phyloP scores from a whole-genome alignment of 1,140 invertebrate species.

The Orchestia grillus region DNA sequence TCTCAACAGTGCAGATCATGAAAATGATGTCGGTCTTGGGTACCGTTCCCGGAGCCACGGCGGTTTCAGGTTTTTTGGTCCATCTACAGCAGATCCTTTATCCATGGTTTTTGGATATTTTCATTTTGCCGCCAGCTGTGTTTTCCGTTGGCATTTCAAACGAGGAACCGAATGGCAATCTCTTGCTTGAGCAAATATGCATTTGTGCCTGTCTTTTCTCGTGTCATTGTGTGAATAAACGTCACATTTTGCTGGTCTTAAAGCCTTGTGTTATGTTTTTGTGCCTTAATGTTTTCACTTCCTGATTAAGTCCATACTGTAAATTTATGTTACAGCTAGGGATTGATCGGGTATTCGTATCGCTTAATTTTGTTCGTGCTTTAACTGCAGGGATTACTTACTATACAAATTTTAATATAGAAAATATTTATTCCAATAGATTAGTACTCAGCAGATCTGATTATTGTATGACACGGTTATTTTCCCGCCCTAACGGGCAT shows the following conservation, averaged over 20 bases:
- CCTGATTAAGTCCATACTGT: too few relatives aligned
- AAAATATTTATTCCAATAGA: too few relatives aligned
- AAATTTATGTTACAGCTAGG: too few relatives aligned
- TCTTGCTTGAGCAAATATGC: background rate
- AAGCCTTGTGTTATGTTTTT: background rate
- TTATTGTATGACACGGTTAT: too few relatives aligned
- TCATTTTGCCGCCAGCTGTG: background rate
- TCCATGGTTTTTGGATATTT: background rate
- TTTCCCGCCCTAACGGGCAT: too few relatives aligned
- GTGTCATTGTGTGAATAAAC: background rate
- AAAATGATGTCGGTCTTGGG: background rate
- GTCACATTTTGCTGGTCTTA: background rate
- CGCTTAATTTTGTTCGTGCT: too few relatives aligned
- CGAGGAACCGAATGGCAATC: background rate
- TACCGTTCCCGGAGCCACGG: background rate
- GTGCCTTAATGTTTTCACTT: too few relatives aligned
- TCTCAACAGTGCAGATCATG: background rate
- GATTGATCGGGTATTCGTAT: too few relatives aligned
- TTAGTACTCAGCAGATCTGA: too few relatives aligned
- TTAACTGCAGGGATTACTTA: too few relatives aligned
- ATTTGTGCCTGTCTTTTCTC: background rate
- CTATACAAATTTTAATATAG: too few relatives aligned
- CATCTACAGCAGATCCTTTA: background rate
- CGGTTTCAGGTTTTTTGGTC: background rate
- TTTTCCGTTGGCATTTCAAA: too few relatives aligned